These are phyloP conservation scores for Aeoliscus strigatus DNA, from an alignment of 2,797 vertebrate species.

Conservation along the genomic window DNA sequence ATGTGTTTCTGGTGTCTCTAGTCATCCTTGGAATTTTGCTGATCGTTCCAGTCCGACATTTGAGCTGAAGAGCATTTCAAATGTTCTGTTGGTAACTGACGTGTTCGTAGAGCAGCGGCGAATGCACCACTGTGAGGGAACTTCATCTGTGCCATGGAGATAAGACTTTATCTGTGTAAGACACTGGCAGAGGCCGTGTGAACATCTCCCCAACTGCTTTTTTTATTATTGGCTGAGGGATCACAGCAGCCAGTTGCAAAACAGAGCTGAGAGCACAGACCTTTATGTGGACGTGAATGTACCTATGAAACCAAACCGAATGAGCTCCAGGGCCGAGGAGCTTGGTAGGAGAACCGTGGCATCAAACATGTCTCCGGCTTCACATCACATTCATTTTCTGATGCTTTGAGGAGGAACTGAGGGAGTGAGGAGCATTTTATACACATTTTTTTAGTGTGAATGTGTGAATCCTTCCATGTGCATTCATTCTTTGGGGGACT, in stretches of 20 bases:
- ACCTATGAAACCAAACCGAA: neutral
- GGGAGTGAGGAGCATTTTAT: no score
- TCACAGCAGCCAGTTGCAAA: conserved; percentile 11
- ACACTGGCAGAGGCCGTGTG: conserved; percentile 12
- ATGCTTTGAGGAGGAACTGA: no score
- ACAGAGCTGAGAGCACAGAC: conserved; percentile 4
- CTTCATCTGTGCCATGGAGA: conserved; percentile 60
- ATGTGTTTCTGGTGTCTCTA: conserved; percentile 4
- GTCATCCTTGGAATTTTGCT: conserved; percentile 31
- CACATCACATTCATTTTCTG: no score
- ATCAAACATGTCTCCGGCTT: no score
- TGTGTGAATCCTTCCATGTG: no score
- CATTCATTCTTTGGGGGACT: no score
- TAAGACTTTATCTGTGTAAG: conserved; percentile 62
- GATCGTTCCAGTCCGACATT: neutral
- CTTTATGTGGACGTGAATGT: conserved; percentile 9
- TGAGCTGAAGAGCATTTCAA: neutral
- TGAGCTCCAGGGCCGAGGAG: neutral
- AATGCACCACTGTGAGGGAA: conserved; percentile 32
- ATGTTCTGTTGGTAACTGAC: conserved; percentile 10
- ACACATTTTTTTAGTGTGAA: no score
- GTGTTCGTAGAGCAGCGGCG: conserved; percentile 6
- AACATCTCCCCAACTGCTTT: no score
- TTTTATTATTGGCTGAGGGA: no score
- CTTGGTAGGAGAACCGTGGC: no score